Percentiles rank a stretch among this genome's conserved stretches.
phyloP scores from a whole-genome alignment of 2,797 vertebrate genomes.

The Adrianichthys oophorus region DNA sequence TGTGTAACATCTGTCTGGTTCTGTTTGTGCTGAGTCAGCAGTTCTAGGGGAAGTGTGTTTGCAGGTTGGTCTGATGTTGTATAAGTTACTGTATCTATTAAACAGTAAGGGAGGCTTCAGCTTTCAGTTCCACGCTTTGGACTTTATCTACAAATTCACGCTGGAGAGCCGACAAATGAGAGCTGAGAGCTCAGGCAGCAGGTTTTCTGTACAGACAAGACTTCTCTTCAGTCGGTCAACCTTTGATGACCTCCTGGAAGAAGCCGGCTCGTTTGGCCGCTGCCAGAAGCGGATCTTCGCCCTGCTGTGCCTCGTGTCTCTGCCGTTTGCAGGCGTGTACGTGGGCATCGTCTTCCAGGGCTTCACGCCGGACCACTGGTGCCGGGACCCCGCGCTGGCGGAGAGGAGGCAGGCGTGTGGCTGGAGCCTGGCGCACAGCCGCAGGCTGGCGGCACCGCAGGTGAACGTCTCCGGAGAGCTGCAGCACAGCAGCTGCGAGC shows the following conservation, averaged over 20 bases:
- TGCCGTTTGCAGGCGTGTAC: constrained; percentile 88
- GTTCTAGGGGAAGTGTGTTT: too few relatives aligned
- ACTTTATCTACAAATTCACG: constrained; percentile 21
- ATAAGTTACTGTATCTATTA: constrained; percentile 27
- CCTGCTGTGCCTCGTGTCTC: constrained; percentile 85
- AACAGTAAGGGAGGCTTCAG: constrained; percentile 28
- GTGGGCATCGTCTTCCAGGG: constrained; percentile 92
- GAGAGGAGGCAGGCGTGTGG: constrained; percentile 77
- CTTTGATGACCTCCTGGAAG: constrained; percentile 44
- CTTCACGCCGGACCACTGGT: constrained; percentile 86
- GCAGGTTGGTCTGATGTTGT: constrained; percentile 9
- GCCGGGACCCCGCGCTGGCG: constrained; percentile 75
- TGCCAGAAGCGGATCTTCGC: constrained; percentile 77
- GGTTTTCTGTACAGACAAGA: background rate
- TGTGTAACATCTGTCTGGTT: background rate
- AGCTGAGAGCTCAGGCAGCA: background rate
- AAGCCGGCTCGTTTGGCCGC: constrained; percentile 27
- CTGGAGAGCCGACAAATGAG: background rate
- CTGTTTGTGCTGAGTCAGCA: background rate
- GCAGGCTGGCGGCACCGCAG: constrained; percentile 70
- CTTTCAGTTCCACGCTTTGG: constrained; percentile 10
- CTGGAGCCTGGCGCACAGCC: constrained; percentile 80
- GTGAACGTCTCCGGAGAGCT: constrained; percentile 49
- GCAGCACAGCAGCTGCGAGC: constrained; percentile 74
- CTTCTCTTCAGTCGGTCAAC: background rate